Base-by-base conservation (phyloP, 35 echinoderm and acorn worm genomes). In the Holothuria glaberrima region DNA sequence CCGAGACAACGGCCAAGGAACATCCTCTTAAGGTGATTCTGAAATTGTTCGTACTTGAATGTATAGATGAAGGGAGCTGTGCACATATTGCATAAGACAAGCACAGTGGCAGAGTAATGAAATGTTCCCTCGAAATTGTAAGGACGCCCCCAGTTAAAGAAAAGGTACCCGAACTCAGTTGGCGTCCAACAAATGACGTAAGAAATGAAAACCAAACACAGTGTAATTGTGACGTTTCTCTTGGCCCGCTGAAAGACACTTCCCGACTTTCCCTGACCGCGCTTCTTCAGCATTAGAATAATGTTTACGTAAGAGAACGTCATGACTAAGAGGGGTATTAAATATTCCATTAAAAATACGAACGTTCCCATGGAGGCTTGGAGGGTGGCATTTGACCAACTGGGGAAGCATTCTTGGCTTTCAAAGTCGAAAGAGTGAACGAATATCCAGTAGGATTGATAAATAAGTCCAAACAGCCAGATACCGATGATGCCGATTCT, bases 41-140 rank as follows among this genome's bases (percentile, higher is more conserved):
- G 85, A 65, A 97, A 94, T 17, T 91, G 92, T 74, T 94, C 86
- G 52, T 97, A 97, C 44, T 94, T 94, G 35, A 97, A 94, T 13
- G 92, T 82, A 35, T 97, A 97, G 25, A 97, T 97, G 41, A 97
- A 85, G 28, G 95, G 95, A 67, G 93, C 92, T 13, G 90, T 75
- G 69, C 92, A 97, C 92, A 97, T 91, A 30, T 97, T 97, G 83
- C 92, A 94, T 25, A 91, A 71, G 3, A 97, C 89, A 5, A 97
- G 59, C n/a, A 87, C 90, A 13, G 90, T 91, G 4, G 90, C 76
- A 4, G 86, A 67, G 36, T 86, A 80, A 63, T 94, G 90, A 14
- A 92, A 48, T 16, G 68, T 46, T 20, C 92, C 90, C 12, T 88
- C 64, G 65, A 94, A 97, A 72, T 89, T 71, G 21, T 94, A 94